phyloP scores from a whole-genome alignment of 2,113 vertebrate species.

The Coptodon bakossiorum region DNA sequence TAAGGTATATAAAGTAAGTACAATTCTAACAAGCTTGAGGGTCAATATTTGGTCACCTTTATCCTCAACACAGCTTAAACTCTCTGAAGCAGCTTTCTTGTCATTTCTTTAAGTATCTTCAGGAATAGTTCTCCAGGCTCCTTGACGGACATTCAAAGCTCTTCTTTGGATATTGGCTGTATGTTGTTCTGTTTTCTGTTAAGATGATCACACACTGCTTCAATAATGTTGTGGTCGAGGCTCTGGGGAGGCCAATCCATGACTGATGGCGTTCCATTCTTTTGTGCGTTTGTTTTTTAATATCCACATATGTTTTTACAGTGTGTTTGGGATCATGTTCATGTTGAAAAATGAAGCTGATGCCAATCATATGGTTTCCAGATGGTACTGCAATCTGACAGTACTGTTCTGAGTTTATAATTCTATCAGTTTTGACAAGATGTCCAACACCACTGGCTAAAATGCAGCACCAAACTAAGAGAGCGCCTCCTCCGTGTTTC shows the following conservation, averaged over 20 bases:
- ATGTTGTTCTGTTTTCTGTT: not conserved
- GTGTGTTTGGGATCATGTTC: not conserved
- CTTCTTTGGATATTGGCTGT: not conserved
- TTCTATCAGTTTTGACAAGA: not conserved
- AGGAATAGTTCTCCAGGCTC: not conserved
- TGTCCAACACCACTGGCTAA: not conserved
- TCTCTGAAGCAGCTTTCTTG: not conserved
- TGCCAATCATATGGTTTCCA: not conserved
- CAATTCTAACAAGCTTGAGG: not conserved
- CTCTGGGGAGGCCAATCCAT: not conserved
- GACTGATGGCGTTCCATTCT: not conserved
- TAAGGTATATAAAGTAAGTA: not conserved
- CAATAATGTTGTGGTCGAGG: not conserved
- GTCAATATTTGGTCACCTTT: not conserved
- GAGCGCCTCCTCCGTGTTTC: not conserved
- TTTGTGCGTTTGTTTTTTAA: not conserved
- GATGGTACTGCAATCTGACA: not conserved
- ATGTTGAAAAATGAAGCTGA: not conserved
- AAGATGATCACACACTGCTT: not conserved
- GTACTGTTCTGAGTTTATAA: not conserved
- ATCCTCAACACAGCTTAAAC: not conserved
- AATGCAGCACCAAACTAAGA: not conserved
- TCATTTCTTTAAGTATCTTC: not conserved
- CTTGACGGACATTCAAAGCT: not conserved
- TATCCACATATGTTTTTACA: not conserved